Percentiles rank a stretch among this genome's conserved stretches.
Evolutionary conservation across 2,888 invertebrate genomes (phyloP).

Genomic region (Cetonia aurata): DNA sequence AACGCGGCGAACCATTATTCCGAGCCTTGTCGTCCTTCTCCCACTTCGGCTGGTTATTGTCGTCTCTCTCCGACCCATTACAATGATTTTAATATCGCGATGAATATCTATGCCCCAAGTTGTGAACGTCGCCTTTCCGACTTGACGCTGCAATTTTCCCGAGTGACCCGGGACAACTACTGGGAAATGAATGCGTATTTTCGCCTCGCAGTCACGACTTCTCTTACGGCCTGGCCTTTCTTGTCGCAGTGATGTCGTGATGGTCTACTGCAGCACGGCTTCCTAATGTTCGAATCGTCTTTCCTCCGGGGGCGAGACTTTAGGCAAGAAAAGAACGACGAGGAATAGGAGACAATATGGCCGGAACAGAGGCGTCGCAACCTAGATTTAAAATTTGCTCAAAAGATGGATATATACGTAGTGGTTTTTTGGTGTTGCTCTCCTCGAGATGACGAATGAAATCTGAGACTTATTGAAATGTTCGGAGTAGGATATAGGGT

Average conservation of each 20-base stretch:
- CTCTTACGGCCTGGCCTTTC: conserved; percentile 1
- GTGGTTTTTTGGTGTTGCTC: too few relatives aligned
- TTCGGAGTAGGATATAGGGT: too few relatives aligned
- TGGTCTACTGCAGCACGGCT: background rate
- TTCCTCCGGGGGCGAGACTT: conserved; percentile 9
- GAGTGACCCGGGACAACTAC: conserved; percentile 23
- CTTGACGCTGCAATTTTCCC: conserved; percentile 33
- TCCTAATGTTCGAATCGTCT: conserved; percentile 1
- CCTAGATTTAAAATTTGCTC: too few relatives aligned
- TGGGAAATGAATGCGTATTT: conserved; percentile 24
- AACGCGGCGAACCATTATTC: too few relatives aligned
- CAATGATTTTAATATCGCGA: conserved; percentile 33
- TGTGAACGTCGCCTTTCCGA: conserved; percentile 25
- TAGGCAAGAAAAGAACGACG: background rate
- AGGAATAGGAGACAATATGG: background rate
- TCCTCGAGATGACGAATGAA: too few relatives aligned
- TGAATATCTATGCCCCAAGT: conserved; percentile 25
- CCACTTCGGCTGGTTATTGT: too few relatives aligned
- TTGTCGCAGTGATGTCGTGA: background rate
- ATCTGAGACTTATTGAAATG: too few relatives aligned
- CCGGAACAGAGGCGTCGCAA: too few relatives aligned
- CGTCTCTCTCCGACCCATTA: conserved; percentile 3
- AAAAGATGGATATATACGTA: too few relatives aligned
- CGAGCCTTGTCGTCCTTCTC: too few relatives aligned
- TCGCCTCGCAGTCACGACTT: conserved; percentile 3